Evolutionary conservation across 2,113 vertebrate species (phyloP), one percentile per base, ranked within the genome.

Genomic region (Sinosuthora webbiana): DNA sequence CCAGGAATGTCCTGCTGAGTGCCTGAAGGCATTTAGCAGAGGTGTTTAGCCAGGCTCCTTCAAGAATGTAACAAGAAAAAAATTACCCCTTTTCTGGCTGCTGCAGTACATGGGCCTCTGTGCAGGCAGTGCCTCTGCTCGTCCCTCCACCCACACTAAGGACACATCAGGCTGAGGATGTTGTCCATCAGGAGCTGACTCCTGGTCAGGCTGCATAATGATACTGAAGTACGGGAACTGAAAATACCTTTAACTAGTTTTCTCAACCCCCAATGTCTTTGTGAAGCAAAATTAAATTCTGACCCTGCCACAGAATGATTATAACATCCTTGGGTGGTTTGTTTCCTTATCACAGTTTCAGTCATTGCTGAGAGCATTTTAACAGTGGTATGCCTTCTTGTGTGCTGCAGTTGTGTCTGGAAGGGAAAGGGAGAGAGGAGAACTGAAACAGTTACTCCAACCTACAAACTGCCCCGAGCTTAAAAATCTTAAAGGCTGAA

Each of bases 231-330:
- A 28, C 44, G 56, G 60, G 73, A 92, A 35, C 56, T 81, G 68
- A 62, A 68, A 90, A 70, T 62, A 73, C 42, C 23, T 93, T 44
- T 57, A 42, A 74, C 21, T 67, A 17, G 15, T 87, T 67, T 89
- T 84, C 30, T 71, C 47, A 78, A 24, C 24, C 20, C 10, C 35
- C 12, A 7, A 19, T 77, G 75, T 41, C 35, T 89, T 90, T 4
- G 0, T 80, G 56, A 70, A 90, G 30, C 73, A 87, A 77, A 92
- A 55, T 50, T 4, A 37, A 81, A 37, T 62, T 67, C 56, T 52
- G 16, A 63, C 23, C 39, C 44, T 75, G 5, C 6, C 8, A 13
- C 6, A 64, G 27, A 57, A 24, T 0, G 0, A 45, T 68, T 20
- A 4, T 71, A 63, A 60, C 1, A 2, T 63, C 35, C 70, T 37